Conservation (phyloP, 2,888 invertebrate species). For the Nebria brevicollis region DNA sequence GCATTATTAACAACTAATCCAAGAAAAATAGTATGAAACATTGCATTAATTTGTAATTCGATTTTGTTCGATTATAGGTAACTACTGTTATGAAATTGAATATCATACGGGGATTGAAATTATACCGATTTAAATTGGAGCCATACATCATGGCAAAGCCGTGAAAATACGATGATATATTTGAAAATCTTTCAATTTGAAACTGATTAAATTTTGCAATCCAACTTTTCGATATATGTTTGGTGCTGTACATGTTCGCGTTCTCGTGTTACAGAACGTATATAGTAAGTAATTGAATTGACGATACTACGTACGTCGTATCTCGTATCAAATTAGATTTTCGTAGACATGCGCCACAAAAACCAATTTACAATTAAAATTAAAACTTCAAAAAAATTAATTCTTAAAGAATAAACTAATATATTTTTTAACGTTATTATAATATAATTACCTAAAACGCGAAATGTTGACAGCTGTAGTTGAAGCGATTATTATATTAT, state of each 20-base stretch:
- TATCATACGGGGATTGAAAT: background rate
- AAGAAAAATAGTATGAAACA: no score
- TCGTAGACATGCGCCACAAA: background rate
- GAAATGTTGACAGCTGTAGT: no score
- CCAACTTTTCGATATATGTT: background rate
- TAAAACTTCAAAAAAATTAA: no score
- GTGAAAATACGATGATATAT: background rate
- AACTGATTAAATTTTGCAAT: background rate
- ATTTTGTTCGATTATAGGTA: no score
- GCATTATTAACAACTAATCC: no score
- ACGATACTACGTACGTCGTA: background rate
- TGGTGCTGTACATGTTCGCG: background rate
- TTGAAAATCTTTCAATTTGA: background rate
- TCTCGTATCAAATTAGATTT: background rate
- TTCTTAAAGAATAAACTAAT: no score
- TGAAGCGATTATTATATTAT: no score
- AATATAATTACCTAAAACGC: no score
- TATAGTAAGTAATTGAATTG: background rate
- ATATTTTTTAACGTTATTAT: no score
- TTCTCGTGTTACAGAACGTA: background rate
- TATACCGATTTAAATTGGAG: background rate
- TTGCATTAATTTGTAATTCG: no score
- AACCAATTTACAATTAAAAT: no score
- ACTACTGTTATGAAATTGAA: background rate
- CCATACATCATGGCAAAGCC: background rate